Conservation (phyloP, 2,113 vertebrate species). For the Perccottus glenii region DNA sequence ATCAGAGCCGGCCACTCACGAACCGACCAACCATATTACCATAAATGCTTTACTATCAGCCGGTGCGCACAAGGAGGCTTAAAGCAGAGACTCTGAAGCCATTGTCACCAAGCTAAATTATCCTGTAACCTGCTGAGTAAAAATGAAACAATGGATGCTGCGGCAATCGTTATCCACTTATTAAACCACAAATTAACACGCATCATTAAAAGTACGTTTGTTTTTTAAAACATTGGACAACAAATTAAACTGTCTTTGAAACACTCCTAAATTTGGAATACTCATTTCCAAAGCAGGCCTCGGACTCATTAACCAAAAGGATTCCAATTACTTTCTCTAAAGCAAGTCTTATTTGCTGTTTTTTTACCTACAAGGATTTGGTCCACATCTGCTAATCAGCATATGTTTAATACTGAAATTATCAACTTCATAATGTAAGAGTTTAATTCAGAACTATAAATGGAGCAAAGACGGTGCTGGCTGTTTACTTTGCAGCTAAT, state of each 20-base stretch:
- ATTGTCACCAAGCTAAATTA: conserved; percentile 39
- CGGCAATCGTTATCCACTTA: neutral
- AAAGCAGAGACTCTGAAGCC: conserved; percentile 35
- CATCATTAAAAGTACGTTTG: conserved; percentile 23
- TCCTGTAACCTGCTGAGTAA: conserved; percentile 19
- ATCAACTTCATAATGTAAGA: conserved; percentile 25
- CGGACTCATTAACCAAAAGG: conserved; percentile 44
- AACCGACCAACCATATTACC: conserved; percentile 58
- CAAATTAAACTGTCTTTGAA: conserved; percentile 39
- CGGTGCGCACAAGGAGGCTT: conserved; percentile 31
- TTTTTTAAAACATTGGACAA: conserved; percentile 30
- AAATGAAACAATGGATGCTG: neutral
- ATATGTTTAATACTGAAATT: conserved; percentile 26
- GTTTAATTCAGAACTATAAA: neutral
- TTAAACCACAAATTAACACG: conserved; percentile 27
- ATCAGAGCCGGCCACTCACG: conserved; percentile 76
- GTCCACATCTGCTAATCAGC: conserved; percentile 17
- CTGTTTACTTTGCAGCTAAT: conserved; percentile 18
- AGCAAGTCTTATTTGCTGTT: conserved; percentile 25
- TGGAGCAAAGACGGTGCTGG: neutral
- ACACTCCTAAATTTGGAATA: conserved; percentile 21
- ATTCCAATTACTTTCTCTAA: conserved; percentile 40
- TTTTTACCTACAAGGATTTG: conserved; percentile 16
- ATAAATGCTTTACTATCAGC: conserved; percentile 61
- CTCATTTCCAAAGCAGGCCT: conserved; percentile 35